Evolutionary conservation across 2,797 vertebrate species (phyloP).

Genomic region (Acrossocheilus fasciatus): DNA sequence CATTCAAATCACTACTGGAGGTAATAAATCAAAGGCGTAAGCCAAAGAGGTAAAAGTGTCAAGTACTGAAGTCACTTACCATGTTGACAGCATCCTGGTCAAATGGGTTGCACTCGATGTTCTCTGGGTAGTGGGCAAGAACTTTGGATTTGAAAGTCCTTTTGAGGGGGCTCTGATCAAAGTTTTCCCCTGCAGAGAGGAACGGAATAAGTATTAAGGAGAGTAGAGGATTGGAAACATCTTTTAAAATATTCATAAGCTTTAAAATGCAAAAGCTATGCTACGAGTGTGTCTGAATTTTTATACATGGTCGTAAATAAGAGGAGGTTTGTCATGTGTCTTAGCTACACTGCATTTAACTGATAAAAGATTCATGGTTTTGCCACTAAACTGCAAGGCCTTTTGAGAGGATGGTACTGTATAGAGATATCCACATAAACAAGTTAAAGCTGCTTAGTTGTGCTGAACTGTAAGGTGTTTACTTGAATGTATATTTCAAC

Average conservation of each 20-base stretch:
- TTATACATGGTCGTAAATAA: not conserved
- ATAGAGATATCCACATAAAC: not conserved
- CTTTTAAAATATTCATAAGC: slow-evolving; percentile 26
- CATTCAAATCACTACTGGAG: not conserved
- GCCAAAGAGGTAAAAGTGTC: not conserved
- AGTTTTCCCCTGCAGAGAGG: slow-evolving; percentile 85
- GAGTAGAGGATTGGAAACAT: not conserved
- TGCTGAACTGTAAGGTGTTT: not conserved
- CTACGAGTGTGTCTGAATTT: not conserved
- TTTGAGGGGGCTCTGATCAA: slow-evolving; percentile 94
- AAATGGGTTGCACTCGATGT: slow-evolving; percentile 92
- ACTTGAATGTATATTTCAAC: not conserved
- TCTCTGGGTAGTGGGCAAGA: slow-evolving; percentile 94
- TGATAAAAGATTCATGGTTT: slow-evolving; percentile 12
- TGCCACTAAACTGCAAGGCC: not conserved
- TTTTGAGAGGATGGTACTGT: not conserved
- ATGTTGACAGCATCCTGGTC: slow-evolving; percentile 96
- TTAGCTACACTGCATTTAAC: not conserved
- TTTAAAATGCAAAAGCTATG: not conserved
- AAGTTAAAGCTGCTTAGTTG: not conserved
- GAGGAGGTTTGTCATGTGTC: not conserved
- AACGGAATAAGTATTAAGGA: not conserved
- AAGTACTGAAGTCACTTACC: slow-evolving; percentile 78
- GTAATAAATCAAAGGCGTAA: not conserved
- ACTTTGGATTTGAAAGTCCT: slow-evolving; percentile 97